Base-by-base conservation (phyloP, 2,888 invertebrate genomes). In the Seira ritae region DNA sequence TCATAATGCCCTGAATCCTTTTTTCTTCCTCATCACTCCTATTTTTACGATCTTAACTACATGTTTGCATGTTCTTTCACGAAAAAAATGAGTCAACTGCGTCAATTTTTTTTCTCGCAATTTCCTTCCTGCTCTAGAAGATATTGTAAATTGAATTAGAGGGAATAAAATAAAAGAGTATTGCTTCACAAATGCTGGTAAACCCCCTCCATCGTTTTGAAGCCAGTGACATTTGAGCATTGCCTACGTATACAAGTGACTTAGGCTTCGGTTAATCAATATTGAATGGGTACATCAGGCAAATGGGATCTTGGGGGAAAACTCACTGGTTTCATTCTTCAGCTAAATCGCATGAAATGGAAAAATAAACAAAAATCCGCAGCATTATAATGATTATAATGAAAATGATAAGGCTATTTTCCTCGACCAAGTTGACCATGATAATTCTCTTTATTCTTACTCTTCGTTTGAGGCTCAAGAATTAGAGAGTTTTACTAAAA, bases 71-170 rank as follows among this genome's bases (percentile, higher is more conserved):
- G 81, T 67, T 50, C 1, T 12, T 42, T n/a, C 12, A 69, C 66
- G 31, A n/a, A 3, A 70, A 55, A 42, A 62, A 19, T 60, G 24
- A 65, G 23, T n/a, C 19, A 72, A 60, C 24, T 50, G 50, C 15
- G 24, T 72, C 60, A 60, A 23, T 1, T 23, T 67, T 15, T 68
- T 65, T 78, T n/a, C n/a, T n/a, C 46, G 31, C 19, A 67, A 12
- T 22, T 72, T 67, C 66, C 65, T 80, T 55, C 20, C 37, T 22
- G 23, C 37, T 6, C 31, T 17, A 50, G 74, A 22, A 74, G 80
- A 75, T 80, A 65, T 66, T n/a, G 20, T 46, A 80, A 80, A 80
- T 80, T 80, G 80, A 80, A 80, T 80, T 80, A 80, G 20, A 55
- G n/a, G n/a, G n/a, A n/a, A n/a, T n/a, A n/a, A n/a, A n/a, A n/a